Evolutionary conservation across 1,140 invertebrate species (phyloP).

Genomic region (Meloidogyne exigua): DNA sequence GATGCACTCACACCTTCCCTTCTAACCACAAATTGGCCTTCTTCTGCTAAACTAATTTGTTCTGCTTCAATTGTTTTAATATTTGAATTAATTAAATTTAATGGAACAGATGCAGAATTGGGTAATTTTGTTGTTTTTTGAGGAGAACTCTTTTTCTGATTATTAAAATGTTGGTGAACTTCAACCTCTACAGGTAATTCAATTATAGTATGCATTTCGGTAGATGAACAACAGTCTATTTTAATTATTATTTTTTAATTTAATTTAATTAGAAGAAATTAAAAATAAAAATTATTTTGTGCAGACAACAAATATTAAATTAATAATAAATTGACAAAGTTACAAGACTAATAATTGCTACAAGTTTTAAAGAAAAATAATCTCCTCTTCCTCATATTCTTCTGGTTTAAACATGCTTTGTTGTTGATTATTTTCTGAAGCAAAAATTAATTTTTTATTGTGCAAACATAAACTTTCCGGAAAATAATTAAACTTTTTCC

Average conservation of each 20-base stretch:
- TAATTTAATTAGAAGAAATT: too few species aligned
- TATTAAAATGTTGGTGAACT: too few species aligned
- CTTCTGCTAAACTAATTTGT: conserved; percentile 9
- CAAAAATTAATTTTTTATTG: background rate
- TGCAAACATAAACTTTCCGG: too few species aligned
- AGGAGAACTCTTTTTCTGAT: too few species aligned
- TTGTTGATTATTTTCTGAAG: background rate
- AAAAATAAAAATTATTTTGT: background rate
- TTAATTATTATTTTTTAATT: too few species aligned
- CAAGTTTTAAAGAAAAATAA: background rate
- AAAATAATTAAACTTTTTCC: too few species aligned
- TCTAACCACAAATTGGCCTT: conserved; percentile 15
- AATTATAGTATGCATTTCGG: conserved; percentile 10
- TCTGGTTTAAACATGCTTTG: background rate
- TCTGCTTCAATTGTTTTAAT: background rate
- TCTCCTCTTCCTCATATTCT: background rate
- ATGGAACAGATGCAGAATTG: background rate
- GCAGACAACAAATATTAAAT: background rate
- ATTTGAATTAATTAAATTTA: background rate
- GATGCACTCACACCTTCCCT: conserved; percentile 6
- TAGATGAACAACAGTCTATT: background rate
- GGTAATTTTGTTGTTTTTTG: conserved; percentile 9
- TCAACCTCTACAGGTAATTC: conserved; percentile 25
- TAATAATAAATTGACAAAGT: background rate
- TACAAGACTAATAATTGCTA: background rate